Evolutionary conservation across 2,888 invertebrate genomes (phyloP).

Genomic region (Limnephilus auricula): DNA sequence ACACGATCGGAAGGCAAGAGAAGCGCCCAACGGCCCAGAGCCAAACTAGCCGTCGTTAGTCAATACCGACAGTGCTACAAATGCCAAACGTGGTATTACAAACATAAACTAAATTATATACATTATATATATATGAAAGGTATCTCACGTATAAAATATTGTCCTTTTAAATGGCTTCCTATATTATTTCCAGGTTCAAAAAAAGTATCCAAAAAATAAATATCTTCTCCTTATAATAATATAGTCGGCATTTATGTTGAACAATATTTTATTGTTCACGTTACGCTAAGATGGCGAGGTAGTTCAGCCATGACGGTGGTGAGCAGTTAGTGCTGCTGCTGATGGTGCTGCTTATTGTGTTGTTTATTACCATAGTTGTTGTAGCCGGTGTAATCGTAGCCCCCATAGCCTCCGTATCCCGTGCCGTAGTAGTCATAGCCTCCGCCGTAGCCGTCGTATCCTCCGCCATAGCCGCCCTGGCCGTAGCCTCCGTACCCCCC

Average conservation of each 20-base stretch:
- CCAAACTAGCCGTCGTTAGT: constrained; percentile 24
- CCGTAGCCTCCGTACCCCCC: constrained; percentile 83
- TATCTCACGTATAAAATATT: constrained; percentile 66
- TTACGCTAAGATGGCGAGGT: constrained; percentile 47
- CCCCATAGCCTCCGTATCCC: constrained; percentile 87
- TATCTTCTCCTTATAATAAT: constrained; percentile 61
- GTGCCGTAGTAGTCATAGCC: constrained; percentile 86
- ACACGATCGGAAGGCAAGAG: constrained; percentile 64
- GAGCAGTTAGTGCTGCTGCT: constrained; percentile 63
- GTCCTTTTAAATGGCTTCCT: constrained; percentile 64
- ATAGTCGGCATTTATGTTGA: constrained; percentile 62
- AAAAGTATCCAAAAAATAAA: constrained; percentile 66
- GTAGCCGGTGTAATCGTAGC: constrained; percentile 89
- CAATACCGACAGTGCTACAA: constrained; percentile 75
- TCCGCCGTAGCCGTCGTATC: constrained; percentile 86
- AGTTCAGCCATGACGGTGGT: constrained; percentile 48
- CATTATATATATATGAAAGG: constrained; percentile 66
- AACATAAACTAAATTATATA: constrained; percentile 69
- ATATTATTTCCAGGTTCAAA: constrained; percentile 60
- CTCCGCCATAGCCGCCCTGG: constrained; percentile 85
- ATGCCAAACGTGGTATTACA: constrained; percentile 80
- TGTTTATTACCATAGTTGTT: constrained; percentile 86
- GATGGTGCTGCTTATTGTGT: constrained; percentile 68
- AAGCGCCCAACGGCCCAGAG: constrained; percentile 63
- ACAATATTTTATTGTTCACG: constrained; percentile 62